These are phyloP conservation scores for Prochilodus magdalenae DNA, from an alignment of 2,113 vertebrate genomes.

Conservation along the genomic window DNA sequence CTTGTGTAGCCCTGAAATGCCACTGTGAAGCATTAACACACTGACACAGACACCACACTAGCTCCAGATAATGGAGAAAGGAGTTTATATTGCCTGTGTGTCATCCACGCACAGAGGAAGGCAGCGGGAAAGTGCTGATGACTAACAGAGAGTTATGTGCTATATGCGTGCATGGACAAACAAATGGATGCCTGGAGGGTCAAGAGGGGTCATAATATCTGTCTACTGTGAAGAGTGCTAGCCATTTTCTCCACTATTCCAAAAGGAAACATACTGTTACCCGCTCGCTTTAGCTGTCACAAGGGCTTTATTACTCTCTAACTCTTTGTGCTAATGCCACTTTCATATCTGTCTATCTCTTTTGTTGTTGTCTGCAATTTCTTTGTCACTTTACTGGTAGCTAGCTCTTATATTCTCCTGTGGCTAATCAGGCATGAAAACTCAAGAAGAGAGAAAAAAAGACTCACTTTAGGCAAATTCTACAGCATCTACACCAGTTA, in stretches of 20 bases:
- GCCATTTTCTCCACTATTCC: neutral
- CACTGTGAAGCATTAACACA: neutral
- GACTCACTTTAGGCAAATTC: no score
- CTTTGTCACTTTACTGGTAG: no score
- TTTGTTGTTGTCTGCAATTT: neutral
- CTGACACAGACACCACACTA: neutral
- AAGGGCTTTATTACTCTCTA: no score
- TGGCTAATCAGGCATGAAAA: no score
- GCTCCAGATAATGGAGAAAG: slow-evolving; percentile 13
- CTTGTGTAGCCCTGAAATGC: no score
- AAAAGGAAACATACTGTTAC: neutral
- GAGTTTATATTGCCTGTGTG: slow-evolving; percentile 5
- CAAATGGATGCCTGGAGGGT: neutral
- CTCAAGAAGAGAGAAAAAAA: no score
- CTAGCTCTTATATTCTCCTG: no score
- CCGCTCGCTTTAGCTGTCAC: neutral
- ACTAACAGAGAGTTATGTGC: slow-evolving; percentile 10
- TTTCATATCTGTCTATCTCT: neutral
- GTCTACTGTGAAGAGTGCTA: neutral
- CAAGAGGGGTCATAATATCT: slow-evolving; percentile 5
- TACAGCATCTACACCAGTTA: no score
- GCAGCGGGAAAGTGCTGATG: slow-evolving; percentile 17
- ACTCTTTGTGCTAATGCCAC: slow-evolving; percentile 3
- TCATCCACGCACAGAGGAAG: slow-evolving; percentile 14
- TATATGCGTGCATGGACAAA: slow-evolving; percentile 5